Conservation (phyloP, 1,140 invertebrate genomes). For the Drosophila elegans region DNA sequence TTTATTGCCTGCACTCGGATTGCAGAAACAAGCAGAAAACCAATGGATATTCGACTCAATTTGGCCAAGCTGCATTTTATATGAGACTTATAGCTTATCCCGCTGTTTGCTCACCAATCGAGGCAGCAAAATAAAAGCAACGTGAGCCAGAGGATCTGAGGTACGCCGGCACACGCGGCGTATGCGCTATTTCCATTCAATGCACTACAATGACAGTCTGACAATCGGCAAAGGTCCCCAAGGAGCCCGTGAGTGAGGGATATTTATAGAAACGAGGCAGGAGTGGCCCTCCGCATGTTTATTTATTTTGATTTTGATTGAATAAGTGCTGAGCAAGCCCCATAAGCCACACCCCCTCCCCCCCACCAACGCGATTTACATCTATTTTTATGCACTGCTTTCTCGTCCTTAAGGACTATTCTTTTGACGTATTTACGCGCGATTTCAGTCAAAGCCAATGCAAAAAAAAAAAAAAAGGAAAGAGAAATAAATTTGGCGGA, state of each 20-base stretch:
- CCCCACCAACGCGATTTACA: not conserved
- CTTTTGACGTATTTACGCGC: constrained; percentile 70
- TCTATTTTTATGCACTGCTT: constrained; percentile 10
- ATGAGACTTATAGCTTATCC: constrained; percentile 35
- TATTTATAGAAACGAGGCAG: constrained; percentile 38
- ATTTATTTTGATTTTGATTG: constrained; percentile 77
- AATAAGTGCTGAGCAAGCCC: constrained; percentile 66
- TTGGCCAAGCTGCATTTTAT: constrained; percentile 46
- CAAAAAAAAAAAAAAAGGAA: constrained; percentile 1
- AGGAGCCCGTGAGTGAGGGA: constrained; percentile 8
- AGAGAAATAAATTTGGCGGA: constrained; percentile 41
- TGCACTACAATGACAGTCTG: constrained; percentile 45
- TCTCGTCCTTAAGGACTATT: constrained; percentile 11
- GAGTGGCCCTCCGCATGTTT: constrained; percentile 23
- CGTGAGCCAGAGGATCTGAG: not conserved
- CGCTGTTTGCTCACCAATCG: constrained; percentile 37
- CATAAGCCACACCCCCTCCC: constrained; percentile 21
- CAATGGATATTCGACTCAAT: constrained; percentile 36
- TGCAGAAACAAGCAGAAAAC: constrained; percentile 37
- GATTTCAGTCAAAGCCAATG: constrained; percentile 41
- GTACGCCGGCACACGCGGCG: constrained; percentile 22
- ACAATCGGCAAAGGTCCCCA: constrained; percentile 23
- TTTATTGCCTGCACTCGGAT: constrained; percentile 58
- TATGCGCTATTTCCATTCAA: constrained; percentile 44
- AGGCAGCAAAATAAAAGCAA: constrained; percentile 15